These are phyloP conservation scores for Charaxes varanes DNA, from an alignment of 1,140 invertebrate species.

Conservation along the genomic window DNA sequence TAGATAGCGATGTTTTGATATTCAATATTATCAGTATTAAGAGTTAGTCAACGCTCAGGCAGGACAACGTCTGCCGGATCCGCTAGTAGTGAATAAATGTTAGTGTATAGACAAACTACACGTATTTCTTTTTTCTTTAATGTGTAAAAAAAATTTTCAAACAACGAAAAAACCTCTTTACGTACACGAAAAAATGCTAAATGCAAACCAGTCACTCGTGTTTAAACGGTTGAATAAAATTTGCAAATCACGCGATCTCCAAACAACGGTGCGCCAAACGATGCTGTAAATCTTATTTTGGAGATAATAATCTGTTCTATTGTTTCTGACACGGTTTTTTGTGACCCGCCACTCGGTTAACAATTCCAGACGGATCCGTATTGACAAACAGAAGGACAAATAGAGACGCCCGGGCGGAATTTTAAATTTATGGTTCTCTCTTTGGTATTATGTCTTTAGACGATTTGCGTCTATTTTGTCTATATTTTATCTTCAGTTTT, in stretches of 20 bases:
- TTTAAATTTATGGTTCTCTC: constrained; percentile 34
- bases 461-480: too few species aligned
- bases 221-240: constrained; percentile 19
- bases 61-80: too few species aligned
- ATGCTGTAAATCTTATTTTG: constrained; percentile 42
- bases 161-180: too few species aligned
- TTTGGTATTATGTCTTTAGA: constrained; percentile 1
- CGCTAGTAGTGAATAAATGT: too few species aligned
- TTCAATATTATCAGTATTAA: too few species aligned
- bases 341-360: constrained; percentile 17
- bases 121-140: too few species aligned
- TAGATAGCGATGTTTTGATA: too few species aligned
- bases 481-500: too few species aligned
- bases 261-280: background rate
- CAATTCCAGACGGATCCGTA: constrained; percentile 21
- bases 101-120: too few species aligned
- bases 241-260: constrained; percentile 5
- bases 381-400: constrained; percentile 35
- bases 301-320: constrained; percentile 40
- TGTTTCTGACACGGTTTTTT: constrained; percentile 28
- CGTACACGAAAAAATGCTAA: too few species aligned
- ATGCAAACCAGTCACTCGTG: constrained; percentile 4
- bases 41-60: too few species aligned
- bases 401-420: constrained; percentile 25
- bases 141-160: too few species aligned